Base-by-base conservation (phyloP, 2,797 vertebrate genomes). In the Sebastes diploproa region DNA sequence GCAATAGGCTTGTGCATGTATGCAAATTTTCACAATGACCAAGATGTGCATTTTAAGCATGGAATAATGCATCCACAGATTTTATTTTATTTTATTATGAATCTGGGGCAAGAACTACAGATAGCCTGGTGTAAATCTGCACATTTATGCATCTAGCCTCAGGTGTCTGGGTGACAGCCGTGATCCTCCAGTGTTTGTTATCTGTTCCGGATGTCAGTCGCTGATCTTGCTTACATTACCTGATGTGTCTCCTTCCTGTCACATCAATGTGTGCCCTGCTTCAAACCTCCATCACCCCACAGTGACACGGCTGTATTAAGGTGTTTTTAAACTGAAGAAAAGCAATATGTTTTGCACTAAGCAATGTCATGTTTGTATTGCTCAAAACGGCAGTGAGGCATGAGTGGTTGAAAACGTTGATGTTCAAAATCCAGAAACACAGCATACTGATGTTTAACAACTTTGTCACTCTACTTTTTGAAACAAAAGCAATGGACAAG, bases 181-280 rank as follows among this genome's bases (percentile, higher is more conserved):
- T 75, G 64, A 52, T 75, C 65, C 42, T 60, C 58, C 25, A 12
- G 20, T 74, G 25, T 56, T 64, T 50, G 59, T 70, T 77, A 77
- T 86, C 76, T 72, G 60, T 73, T 61, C 66, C 38, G 30, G 30
- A 12, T 70, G 82, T 81, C 64, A 56, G 42, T 68, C 62, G 29
- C 27, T 32, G 71, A 77, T 75, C n/a, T 55, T 62, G 22, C 36
- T 22, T n/a, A 54, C 50, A 54, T 73, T 75, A 30, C 32, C 34
- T 72, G 72, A 72, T 62, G 38, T 34, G 52, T 84, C 63, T 72
- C 63, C 13, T 55, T 82, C 13, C 22, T 72, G n/a, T 75, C 69
- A 83, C 42, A 74, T 68, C 20, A 72, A 1, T 71, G n/a, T 3
- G 11, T 52, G 52, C 16, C 9, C 30, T 25, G 78, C 52, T 71